Evolutionary conservation across 2,113 vertebrate genomes (phyloP), one percentile per base, ranked within the genome.

Genomic region (Xiphophorus couchianus): DNA sequence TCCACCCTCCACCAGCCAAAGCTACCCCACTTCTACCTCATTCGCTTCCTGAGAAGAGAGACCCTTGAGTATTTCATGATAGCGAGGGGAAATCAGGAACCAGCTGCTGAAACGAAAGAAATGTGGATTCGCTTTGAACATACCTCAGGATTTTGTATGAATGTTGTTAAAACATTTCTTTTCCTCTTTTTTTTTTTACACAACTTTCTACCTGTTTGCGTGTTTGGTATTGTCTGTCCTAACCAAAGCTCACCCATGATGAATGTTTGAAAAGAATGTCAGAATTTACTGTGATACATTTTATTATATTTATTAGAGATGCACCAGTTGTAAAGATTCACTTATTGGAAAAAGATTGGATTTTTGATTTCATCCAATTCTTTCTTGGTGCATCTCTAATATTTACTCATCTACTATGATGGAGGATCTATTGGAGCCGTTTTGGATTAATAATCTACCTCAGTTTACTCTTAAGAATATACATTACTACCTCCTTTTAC

Each of bases 401-500:
- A 91, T 92, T 92, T 91, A 62, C 76, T 89, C 35, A 83, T 88
- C 96, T 94, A 95, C 94, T 97, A 95, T 95, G 96, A 95, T 94
- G 87, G 92, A 94, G 93, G 94, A 90, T 91, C 85, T 78, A 78
- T 88, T 90, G 74, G 89, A 86, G 73, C 84, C 71, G 81, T 90
- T 94, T 92, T 74, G 58, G 93, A 95, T 94, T 94, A 90, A 93
- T 90, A 92, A 95, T 95, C 97, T 98, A 98, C 97, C 97, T 98
- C 96, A 95, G 91, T 94, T 92, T 94, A 94, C 91, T 88, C 86
- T 92, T 93, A 91, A 92, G 95, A 94, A 94, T 93, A 92, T 79
- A 93, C 94, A 82, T 69, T 95, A 95, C 96, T 97, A 97, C 96
- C 96, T 98, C 96, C 82, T 95, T 95, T 91, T 91, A 92, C 91